These are phyloP conservation scores for Thecocarcelia acutangulata DNA, from an alignment of 2,888 invertebrate genomes.

Conservation along the genomic window DNA sequence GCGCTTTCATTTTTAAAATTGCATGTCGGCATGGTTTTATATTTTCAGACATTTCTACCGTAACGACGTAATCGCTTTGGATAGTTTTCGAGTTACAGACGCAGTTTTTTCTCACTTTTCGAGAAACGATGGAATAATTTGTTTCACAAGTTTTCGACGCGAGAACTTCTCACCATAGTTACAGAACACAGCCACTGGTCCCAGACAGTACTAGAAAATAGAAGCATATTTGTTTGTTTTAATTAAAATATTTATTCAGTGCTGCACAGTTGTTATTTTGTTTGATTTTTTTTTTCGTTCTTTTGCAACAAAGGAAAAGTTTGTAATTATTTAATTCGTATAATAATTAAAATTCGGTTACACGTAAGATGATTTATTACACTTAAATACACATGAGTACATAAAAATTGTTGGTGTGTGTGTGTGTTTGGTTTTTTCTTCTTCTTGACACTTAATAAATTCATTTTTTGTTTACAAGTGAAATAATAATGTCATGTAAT, in stretches of 20 bases:
- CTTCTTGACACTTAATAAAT: conserved; percentile 18
- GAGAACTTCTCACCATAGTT: no score
- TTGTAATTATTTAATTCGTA: conserved; percentile 9
- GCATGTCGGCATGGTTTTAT: no score
- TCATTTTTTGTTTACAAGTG: not conserved
- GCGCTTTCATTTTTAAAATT: no score
- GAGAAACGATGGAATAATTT: no score
- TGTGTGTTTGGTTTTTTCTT: not conserved
- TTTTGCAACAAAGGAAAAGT: conserved; percentile 53
- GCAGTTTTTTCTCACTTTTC: no score
- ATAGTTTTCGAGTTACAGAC: no score
- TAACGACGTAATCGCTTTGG: no score
- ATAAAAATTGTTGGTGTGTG: not conserved
- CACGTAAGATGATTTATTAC: conserved; percentile 1
- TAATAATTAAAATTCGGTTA: conserved; percentile 23
- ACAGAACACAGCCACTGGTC: no score
- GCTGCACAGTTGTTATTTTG: conserved; percentile 65
- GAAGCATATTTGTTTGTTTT: conserved; percentile 22
- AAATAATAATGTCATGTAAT: not conserved
- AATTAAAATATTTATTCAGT: conserved; percentile 69
- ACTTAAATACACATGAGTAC: conserved; percentile 13
- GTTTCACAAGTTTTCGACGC: no score
- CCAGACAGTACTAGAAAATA: no score
- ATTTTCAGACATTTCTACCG: no score
- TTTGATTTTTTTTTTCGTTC: conserved; percentile 60